These are phyloP conservation scores for Caenorhabditis macrosperma DNA, from an alignment of 2,888 invertebrate species.

Conservation along the genomic window DNA sequence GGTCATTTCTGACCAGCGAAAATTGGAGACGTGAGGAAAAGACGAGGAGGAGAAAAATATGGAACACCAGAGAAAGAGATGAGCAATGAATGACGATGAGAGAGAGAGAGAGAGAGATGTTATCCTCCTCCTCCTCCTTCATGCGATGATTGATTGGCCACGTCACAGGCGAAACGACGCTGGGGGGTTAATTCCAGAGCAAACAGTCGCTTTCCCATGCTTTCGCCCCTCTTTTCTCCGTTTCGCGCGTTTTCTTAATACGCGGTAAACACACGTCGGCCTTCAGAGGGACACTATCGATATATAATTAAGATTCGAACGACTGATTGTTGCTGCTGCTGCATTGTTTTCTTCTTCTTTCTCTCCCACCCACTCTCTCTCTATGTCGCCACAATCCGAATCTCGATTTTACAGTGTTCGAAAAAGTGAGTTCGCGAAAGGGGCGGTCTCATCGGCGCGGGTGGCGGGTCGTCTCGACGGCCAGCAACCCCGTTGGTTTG, in stretches of 20 bases:
- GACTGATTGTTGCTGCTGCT: conserved; percentile 6
- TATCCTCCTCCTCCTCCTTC: too few relatives aligned
- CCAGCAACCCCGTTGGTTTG: conserved; percentile 67
- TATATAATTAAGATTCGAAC: conserved; percentile 3
- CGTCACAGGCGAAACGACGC: neutral
- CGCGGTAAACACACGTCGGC: conserved; percentile 11
- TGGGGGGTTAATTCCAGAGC: conserved; percentile 20
- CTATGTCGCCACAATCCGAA: conserved; percentile 4
- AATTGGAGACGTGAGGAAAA: conserved; percentile 6
- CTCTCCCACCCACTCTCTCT: neutral
- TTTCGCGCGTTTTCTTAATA: conserved; percentile 6
- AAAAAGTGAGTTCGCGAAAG: conserved; percentile 63
- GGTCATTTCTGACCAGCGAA: conserved; percentile 38
- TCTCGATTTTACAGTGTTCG: conserved; percentile 57
- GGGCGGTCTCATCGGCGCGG: conserved; percentile 57
- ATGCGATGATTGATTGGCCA: too few relatives aligned
- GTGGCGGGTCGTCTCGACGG: conserved; percentile 51
- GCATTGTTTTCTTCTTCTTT: neutral
- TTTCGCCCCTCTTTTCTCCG: neutral
- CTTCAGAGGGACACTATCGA: conserved; percentile 6
- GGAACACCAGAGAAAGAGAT: neutral
- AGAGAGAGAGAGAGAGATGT: neutral
- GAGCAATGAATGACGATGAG: neutral
- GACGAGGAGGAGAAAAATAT: conserved; percentile 4
- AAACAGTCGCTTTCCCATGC: conserved; percentile 12